These are phyloP conservation scores for Lophura nycthemera DNA, from an alignment of 2,113 vertebrate species.

Conservation along the genomic window DNA sequence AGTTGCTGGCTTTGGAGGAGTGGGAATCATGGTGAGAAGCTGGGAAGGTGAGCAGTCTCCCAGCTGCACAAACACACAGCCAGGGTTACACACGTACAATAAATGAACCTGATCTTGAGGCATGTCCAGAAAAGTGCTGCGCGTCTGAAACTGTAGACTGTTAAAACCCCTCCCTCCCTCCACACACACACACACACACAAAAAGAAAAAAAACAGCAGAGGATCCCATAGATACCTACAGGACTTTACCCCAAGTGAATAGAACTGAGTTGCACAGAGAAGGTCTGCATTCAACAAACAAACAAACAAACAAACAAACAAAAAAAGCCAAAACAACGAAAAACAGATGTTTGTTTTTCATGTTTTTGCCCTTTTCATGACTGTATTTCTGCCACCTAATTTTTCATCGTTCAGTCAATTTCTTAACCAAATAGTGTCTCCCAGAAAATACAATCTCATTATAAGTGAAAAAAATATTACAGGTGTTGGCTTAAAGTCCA, in stretches of 20 bases:
- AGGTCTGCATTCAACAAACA: accelerated
- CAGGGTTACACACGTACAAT: neutral
- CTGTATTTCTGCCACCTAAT: accelerated
- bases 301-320: no score
- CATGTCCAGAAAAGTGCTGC: neutral
- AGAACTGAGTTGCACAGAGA: neutral
- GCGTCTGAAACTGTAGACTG: neutral
- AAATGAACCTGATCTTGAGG: neutral
- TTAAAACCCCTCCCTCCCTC: neutral
- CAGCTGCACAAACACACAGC: neutral
- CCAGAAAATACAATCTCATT: neutral
- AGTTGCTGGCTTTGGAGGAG: neutral
- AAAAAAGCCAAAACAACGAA: neutral
- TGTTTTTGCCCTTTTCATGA: neutral
- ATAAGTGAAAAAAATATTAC: neutral
- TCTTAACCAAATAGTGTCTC: neutral
- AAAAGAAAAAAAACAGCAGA: neutral
- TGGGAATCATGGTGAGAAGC: accelerated
- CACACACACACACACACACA: no score
- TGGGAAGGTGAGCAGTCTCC: neutral
- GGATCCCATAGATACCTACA: neutral
- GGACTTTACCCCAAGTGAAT: neutral
- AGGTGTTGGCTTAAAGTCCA: neutral
- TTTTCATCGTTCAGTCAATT: neutral
- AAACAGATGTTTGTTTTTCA: neutral